Percentiles rank a stretch among this genome's conserved stretches.
Conservation (phyloP, 2,113 vertebrate genomes). For the Bos javanicus region DNA sequence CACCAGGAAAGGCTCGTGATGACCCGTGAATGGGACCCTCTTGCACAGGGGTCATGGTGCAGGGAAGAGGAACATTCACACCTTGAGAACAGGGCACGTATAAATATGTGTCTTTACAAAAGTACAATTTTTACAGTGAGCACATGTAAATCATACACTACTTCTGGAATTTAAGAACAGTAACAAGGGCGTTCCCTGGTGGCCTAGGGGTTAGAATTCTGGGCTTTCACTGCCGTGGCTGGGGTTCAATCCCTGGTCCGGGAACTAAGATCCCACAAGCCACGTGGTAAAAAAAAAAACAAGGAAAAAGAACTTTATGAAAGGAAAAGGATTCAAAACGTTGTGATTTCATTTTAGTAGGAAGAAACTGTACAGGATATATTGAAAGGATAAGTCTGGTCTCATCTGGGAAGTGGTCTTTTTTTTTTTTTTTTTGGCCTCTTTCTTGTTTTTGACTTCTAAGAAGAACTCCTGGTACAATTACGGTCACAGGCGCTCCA, state of each 20-base stretch:
- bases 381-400: not conserved
- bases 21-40: not conserved
- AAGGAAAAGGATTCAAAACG: not conserved
- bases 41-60: not conserved
- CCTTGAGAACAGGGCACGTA: not conserved
- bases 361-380: not conserved
- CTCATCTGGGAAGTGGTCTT: not conserved
- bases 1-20: fast-evolving
- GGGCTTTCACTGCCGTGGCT: not conserved
- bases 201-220: not conserved
- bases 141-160: not conserved
- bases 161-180: not conserved
- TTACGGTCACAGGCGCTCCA: not conserved
- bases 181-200: not conserved
- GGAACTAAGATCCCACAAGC: not conserved
- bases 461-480: not conserved
- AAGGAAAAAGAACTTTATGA: not conserved
- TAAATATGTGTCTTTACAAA: not conserved
- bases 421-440: not conserved
- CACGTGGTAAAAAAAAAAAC: not conserved
- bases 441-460: not conserved
- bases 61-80: fast-evolving
- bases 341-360: not conserved
- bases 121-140: not conserved
- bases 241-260: not conserved